Evolutionary conservation across 2,797 vertebrate genomes (phyloP).

Genomic region (Tapera naevia): DNA sequence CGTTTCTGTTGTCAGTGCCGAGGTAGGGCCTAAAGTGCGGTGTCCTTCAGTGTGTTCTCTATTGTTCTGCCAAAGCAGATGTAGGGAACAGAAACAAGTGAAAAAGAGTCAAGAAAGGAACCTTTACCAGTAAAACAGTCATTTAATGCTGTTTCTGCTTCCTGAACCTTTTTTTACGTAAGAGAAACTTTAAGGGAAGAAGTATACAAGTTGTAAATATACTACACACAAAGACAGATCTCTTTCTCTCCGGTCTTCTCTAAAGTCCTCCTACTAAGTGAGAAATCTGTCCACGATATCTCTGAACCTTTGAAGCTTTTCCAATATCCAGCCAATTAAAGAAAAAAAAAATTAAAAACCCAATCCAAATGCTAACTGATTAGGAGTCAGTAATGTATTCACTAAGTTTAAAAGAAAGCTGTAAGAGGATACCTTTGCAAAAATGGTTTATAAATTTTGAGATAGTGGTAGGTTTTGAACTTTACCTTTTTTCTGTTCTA

Average conservation of each 20-base stretch:
- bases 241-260: not conserved
- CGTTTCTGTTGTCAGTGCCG: not conserved
- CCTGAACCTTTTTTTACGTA: not conserved
- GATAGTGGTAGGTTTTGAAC: not conserved
- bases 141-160: not conserved
- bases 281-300: not conserved
- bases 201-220: not conserved
- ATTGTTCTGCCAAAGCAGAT: not conserved
- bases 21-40: not conserved
- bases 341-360: not conserved
- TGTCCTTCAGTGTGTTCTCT: rapidly evolving
- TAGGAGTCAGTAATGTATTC: not conserved
- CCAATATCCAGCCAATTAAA: not conserved
- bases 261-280: not conserved
- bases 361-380: not conserved
- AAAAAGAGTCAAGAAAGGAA: not conserved
- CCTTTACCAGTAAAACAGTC: not conserved
- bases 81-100: not conserved
- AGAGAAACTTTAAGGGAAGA: not conserved
- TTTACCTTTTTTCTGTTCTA: not conserved
- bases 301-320: not conserved
- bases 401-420: not conserved
- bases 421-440: not conserved
- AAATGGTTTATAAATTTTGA: not conserved
- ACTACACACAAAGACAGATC: not conserved